Evolutionary conservation across 2,888 invertebrate species (phyloP).

Genomic region (Hymenopus coronatus): DNA sequence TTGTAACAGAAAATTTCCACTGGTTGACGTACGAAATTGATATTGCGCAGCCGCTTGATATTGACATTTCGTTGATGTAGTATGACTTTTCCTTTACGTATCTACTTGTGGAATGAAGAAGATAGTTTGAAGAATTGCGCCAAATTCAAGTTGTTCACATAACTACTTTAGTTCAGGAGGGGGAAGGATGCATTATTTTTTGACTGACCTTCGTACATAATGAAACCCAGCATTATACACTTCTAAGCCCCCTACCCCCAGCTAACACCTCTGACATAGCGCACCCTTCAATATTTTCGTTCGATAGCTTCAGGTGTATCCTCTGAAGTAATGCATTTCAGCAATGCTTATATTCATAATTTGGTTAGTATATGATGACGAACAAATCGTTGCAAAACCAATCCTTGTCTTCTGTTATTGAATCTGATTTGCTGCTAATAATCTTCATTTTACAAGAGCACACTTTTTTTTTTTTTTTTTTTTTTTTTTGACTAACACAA

Average conservation of each 20-base stretch:
- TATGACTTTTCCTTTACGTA: too few species aligned
- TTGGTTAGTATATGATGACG: slow-evolving; percentile 22
- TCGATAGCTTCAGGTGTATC: background rate
- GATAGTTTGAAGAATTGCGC: background rate
- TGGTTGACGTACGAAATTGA: too few species aligned
- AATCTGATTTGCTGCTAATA: background rate
- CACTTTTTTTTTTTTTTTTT: too few species aligned
- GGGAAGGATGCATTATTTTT: too few species aligned
- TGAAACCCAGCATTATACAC: background rate
- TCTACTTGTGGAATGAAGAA: too few species aligned
- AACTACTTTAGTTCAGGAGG: too few species aligned
- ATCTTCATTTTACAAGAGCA: slow-evolving; percentile 64
- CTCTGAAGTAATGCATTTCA: background rate
- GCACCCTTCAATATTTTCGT: background rate
- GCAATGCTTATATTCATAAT: slow-evolving; percentile 6
- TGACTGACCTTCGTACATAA: too few species aligned
- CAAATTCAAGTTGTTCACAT: too few species aligned
- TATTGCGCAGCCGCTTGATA: too few species aligned
- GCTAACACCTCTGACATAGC: background rate
- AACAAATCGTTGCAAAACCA: background rate
- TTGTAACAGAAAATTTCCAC: too few species aligned
- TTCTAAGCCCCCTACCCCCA: background rate
- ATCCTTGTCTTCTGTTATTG: slow-evolving; percentile 4
- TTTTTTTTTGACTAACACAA: slow-evolving; percentile 94
- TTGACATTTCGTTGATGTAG: too few species aligned